phyloP scores from a whole-genome alignment of 2,797 vertebrate genomes.

The Enteromius anoplus region DNA sequence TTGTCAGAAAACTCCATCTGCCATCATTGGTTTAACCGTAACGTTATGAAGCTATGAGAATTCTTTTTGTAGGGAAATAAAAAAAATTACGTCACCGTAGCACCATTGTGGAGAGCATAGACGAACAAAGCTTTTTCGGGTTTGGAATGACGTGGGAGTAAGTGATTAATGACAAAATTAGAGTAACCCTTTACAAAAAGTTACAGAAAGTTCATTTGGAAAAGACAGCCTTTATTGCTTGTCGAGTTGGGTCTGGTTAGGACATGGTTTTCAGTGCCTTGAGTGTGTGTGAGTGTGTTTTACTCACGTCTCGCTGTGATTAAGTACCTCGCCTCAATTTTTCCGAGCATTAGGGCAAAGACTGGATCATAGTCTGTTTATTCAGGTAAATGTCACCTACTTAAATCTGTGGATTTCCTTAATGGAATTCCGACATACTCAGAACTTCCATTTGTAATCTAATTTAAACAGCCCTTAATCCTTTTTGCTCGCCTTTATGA shows the following conservation, averaged over 20 bases:
- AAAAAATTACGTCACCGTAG: too few species aligned
- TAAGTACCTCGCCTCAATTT: slow-evolving; percentile 45
- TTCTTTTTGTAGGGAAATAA: too few species aligned
- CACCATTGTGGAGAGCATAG: too few species aligned
- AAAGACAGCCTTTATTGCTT: background rate
- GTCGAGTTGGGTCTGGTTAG: background rate
- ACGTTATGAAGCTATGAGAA: too few species aligned
- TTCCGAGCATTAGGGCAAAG: slow-evolving; percentile 40
- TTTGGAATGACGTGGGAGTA: too few species aligned
- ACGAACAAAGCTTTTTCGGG: too few species aligned
- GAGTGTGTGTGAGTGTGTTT: slow-evolving; percentile 26
- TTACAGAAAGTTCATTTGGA: background rate
- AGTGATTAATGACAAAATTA: too few species aligned
- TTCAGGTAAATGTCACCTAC: slow-evolving; percentile 59
- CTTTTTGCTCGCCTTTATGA: slow-evolving; percentile 51
- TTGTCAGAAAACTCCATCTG: too few species aligned
- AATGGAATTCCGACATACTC: slow-evolving; percentile 52
- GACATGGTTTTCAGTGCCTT: background rate
- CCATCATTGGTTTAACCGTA: too few species aligned
- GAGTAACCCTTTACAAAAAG: too few species aligned
- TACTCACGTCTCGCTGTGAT: slow-evolving; percentile 33
- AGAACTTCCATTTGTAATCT: slow-evolving; percentile 53
- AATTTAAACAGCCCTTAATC: slow-evolving; percentile 57
- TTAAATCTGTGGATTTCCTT: slow-evolving; percentile 49
- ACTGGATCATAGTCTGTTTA: slow-evolving; percentile 46